phyloP scores from a whole-genome alignment of 2,113 vertebrate genomes.

The Scytalopus superciliaris region DNA sequence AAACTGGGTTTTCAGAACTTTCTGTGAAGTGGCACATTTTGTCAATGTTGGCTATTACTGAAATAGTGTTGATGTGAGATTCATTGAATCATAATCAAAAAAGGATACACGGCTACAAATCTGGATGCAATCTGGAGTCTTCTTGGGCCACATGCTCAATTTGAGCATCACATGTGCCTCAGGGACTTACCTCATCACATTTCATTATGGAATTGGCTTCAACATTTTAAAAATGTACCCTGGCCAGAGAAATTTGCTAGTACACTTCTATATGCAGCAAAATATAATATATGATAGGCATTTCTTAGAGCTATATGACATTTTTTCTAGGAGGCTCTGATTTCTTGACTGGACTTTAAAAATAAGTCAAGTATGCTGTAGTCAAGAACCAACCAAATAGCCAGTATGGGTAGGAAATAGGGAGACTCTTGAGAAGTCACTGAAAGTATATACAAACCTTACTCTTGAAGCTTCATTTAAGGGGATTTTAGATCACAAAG shows the following conservation, averaged over 20 bases:
- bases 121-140: not conserved
- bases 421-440: not conserved
- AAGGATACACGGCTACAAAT: not conserved
- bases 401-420: not conserved
- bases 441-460: not conserved
- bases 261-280: not conserved
- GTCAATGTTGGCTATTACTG: not conserved
- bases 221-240: not conserved
- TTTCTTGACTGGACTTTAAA: not conserved
- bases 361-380: not conserved
- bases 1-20: not conserved
- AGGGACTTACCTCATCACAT: not conserved
- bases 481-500: not conserved
- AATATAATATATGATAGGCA: not conserved
- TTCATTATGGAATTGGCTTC: not conserved
- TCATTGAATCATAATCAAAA: slow-evolving; percentile 17
- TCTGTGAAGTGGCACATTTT: not conserved
- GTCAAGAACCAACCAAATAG: not conserved
- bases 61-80: not conserved
- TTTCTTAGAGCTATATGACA: not conserved
- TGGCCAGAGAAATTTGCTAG: not conserved
- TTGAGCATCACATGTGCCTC: not conserved
- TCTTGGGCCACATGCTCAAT: not conserved
- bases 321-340: not conserved
- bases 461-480: not conserved